These are phyloP conservation scores for Neodiprion lecontei DNA, from an alignment of 1,140 invertebrate species.

Conservation along the genomic window DNA sequence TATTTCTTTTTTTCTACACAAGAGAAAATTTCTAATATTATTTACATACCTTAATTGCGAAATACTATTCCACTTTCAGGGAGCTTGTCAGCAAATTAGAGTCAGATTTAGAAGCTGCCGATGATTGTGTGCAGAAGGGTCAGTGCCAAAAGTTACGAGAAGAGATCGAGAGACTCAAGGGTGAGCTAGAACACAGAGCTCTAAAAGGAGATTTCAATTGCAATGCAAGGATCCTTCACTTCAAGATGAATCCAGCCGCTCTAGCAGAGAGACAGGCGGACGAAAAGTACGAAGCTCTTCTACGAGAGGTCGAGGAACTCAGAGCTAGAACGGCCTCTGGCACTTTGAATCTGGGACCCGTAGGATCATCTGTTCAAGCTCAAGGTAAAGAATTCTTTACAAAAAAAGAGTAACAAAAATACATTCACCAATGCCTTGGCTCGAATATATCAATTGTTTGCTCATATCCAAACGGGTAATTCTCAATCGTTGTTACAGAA, in stretches of 20 bases:
- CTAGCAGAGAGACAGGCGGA: conserved; percentile 70
- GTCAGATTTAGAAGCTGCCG: conserved; percentile 61
- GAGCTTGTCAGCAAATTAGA: conserved; percentile 75
- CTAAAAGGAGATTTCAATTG: conserved; percentile 66
- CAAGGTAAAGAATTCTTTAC: conserved; percentile 41
- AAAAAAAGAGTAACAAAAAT: background rate
- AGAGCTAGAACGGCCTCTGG: conserved; percentile 54
- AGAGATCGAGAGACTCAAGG: conserved; percentile 70
- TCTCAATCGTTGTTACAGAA: conserved; percentile 51
- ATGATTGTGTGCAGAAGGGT: conserved; percentile 37
- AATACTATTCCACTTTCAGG: conserved; percentile 46
- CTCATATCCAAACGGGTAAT: conserved; percentile 29
- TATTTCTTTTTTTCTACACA: conserved; percentile 8
- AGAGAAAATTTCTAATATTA: conserved; percentile 9
- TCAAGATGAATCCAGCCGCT: conserved; percentile 77
- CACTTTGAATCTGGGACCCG: conserved; percentile 39
- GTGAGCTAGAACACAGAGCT: conserved; percentile 70
- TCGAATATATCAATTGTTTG: no score
- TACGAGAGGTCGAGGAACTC: conserved; percentile 74
- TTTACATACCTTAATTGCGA: background rate
- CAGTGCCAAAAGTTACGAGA: conserved; percentile 60
- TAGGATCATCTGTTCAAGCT: conserved; percentile 42
- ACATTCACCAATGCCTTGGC: no score
- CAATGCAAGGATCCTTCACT: conserved; percentile 67
- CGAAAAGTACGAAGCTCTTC: conserved; percentile 71